Base-by-base conservation (phyloP, 2,113 vertebrate species). In the Hemiprocne comata region DNA sequence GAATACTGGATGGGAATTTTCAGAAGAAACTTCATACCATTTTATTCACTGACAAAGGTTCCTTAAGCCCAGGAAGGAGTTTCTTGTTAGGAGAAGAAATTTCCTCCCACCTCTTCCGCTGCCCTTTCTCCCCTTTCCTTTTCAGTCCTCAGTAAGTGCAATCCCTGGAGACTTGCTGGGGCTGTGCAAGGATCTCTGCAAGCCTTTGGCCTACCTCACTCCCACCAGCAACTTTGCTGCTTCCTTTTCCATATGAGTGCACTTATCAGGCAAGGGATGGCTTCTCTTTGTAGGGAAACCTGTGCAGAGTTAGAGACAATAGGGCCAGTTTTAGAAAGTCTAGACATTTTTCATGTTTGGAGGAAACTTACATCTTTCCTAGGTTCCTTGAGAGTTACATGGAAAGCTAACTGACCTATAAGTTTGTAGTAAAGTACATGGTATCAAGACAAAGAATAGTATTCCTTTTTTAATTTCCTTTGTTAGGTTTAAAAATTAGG, bases 41-140 rank as follows among this genome's bases (percentile, higher is more conserved):
- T 94, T 84, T 38, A 90, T 60, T 81, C 54, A 40, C 40, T 78
- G 44, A 54, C 72, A 85, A 94, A 75, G 11, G 3, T 85, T 97
- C 89, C 73, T 93, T 84, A 84, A 95, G 65, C 57, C 57, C 65
- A 71, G 73, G 77, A 86, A 90, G 61, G 57, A 84, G 75, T 87
- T 92, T 92, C 73, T 95, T 90, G 53, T 89, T 92, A 74, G 50
- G 61, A 95, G 75, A 92, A 83, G 50, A 88, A 61, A 81, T 73
- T 92, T 94, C 76, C 80, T 93, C 91, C 65, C 80, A 89, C 80
- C 34, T 92, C 70, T 95, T 92, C 48, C 86, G 38, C 13, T 92
- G 70, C 31, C 69, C 84, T 96, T 87, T 84, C 89, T 93, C 77
- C 31, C 28, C 53, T 93, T 97, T 92, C 86, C 84, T 95, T 48